A percentile compares a stretch with the other conserved stretches of the same genome.
Conservation (phyloP, 2,113 vertebrate genomes). For the Desmodus rotundus region DNA sequence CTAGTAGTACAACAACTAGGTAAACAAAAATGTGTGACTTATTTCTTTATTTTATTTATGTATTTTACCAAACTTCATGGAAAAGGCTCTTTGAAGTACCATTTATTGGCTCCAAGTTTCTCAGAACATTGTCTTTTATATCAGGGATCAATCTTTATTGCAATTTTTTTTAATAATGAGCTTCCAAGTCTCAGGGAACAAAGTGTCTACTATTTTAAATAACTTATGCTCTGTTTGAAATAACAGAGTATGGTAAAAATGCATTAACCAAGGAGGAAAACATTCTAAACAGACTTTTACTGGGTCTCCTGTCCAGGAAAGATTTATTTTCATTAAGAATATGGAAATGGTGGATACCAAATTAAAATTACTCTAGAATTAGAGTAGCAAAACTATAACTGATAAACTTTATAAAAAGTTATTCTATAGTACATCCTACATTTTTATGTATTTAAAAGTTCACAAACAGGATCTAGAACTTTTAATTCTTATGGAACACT, state of each 20-base stretch:
- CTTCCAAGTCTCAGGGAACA: background rate
- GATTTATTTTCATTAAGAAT: constrained; percentile 1
- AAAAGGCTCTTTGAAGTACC: background rate
- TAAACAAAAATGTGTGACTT: background rate
- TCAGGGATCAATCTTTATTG: background rate
- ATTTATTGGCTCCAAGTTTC: background rate
- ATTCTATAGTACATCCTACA: background rate
- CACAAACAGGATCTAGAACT: background rate
- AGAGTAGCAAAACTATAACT: background rate
- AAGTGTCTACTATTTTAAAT: background rate
- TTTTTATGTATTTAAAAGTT: background rate
- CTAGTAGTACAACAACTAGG: background rate
- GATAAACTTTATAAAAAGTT: background rate
- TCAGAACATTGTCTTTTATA: background rate
- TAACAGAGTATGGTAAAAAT: background rate
- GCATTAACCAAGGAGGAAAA: background rate
- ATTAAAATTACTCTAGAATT: background rate
- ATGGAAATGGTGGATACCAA: background rate
- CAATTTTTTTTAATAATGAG: background rate
- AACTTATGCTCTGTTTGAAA: background rate
- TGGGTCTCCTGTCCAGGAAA: background rate
- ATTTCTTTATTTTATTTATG: background rate
- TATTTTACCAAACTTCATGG: background rate
- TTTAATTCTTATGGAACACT: background rate
- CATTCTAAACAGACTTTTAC: background rate